Evolutionary conservation across 2,888 invertebrate genomes (phyloP).

Genomic region (Catocala sponsa): DNA sequence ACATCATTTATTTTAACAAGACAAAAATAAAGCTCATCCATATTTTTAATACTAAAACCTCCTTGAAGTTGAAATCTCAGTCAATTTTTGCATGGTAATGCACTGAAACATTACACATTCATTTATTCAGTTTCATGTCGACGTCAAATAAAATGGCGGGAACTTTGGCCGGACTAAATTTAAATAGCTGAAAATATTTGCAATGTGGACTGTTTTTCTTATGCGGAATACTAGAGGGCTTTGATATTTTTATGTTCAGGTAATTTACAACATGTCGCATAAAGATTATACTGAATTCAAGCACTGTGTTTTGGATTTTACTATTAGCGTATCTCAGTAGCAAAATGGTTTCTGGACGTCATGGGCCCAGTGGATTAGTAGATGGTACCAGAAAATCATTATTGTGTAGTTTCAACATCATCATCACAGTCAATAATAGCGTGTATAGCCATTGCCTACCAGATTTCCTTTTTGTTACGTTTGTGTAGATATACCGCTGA

Average conservation of each 20-base stretch:
- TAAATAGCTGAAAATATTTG: slow-evolving; percentile 47
- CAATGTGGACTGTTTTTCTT: slow-evolving; percentile 28
- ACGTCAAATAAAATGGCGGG: slow-evolving; percentile 46
- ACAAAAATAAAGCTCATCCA: background rate
- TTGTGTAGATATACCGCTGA: too few relatives aligned
- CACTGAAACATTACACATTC: slow-evolving; percentile 41
- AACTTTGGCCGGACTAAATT: slow-evolving; percentile 43
- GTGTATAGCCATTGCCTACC: too few relatives aligned
- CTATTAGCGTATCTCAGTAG: too few relatives aligned
- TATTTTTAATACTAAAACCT: slow-evolving; percentile 16
- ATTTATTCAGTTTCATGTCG: slow-evolving; percentile 55
- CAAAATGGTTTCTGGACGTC: too few relatives aligned
- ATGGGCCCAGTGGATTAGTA: too few relatives aligned
- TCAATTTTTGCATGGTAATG: slow-evolving; percentile 41
- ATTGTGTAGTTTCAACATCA: too few relatives aligned
- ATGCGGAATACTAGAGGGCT: slow-evolving; percentile 17
- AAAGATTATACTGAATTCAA: too few relatives aligned
- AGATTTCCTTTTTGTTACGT: too few relatives aligned
- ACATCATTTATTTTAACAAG: slow-evolving; percentile 3
- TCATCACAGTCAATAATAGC: too few relatives aligned
- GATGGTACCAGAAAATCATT: too few relatives aligned
- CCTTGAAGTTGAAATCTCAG: slow-evolving; percentile 18
- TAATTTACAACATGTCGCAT: too few relatives aligned
- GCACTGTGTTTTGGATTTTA: too few relatives aligned
- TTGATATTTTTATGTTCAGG: background rate